Evolutionary conservation across 2,113 vertebrate species (phyloP).

Genomic region (Istiophorus platypterus): DNA sequence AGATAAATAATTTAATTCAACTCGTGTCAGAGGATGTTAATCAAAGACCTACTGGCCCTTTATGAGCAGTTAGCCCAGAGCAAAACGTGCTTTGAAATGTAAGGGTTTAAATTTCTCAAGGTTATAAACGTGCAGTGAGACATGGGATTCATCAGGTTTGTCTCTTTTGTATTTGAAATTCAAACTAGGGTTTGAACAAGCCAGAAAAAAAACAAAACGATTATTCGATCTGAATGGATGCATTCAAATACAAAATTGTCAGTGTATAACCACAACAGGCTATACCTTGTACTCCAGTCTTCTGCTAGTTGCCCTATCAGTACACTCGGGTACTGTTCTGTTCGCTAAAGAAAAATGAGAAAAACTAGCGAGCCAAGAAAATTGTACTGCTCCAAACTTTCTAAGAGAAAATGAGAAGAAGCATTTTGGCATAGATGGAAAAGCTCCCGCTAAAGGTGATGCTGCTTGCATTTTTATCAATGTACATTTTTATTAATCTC

Average conservation of each 20-base stretch:
- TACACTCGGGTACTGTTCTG: too few relatives aligned
- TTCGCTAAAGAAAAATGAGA: too few relatives aligned
- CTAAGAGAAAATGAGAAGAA: too few relatives aligned
- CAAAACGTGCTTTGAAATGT: constrained; percentile 4
- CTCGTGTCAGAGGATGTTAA: constrained; percentile 12
- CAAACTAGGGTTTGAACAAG: not conserved
- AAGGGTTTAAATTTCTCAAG: not conserved
- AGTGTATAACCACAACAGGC: not conserved
- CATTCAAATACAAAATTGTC: not conserved
- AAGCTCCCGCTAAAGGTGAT: too few relatives aligned
- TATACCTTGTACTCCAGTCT: not conserved
- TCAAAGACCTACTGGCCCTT: constrained; percentile 21
- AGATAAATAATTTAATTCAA: constrained; percentile 18
- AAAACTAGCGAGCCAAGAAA: too few relatives aligned
- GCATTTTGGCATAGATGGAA: too few relatives aligned
- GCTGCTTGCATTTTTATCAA: too few relatives aligned
- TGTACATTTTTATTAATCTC: too few relatives aligned
- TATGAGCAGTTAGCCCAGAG: not conserved
- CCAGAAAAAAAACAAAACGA: not conserved
- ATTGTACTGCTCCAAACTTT: too few relatives aligned
- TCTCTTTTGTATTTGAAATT: not conserved
- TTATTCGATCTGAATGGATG: not conserved
- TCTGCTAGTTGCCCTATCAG: not conserved
- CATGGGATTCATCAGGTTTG: not conserved
- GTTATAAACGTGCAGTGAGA: not conserved